Base-by-base conservation (phyloP, 2,888 invertebrate genomes). In the Vesta saturnalis region DNA sequence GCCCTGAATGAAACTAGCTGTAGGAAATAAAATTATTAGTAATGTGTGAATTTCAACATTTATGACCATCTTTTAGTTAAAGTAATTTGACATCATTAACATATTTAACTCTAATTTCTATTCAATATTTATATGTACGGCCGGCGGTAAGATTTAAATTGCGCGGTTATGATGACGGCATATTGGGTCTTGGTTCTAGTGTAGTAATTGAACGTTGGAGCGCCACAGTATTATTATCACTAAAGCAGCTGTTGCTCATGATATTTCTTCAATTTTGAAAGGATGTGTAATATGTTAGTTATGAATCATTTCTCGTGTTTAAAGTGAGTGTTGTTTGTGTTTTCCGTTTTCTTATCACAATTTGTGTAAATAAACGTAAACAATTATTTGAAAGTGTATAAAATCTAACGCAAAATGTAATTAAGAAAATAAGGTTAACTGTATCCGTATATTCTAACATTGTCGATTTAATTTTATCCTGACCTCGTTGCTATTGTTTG, bases 211-310 rank as follows among this genome's bases (percentile, higher is more conserved):
- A n/a, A 12, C 19, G 47, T n/a, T 1, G 2, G 3, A n/a, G 12
- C 52, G 52, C 52, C 52, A 52, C 52, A 19, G 39, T n/a, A 39
- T 12, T 52, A 52, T 19, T 52, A 19, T 16, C 30, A 55, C 54
- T 23, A 65, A 65, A 65, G 65, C 65, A 65, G 65, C 65, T 65
- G 65, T 64, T 57, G 64, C 59, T 52, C 54, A 30, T 52, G 21
- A 56, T 55, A 56, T 56, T 46, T 23, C 12, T 19, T 12, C 52
- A 52, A 52, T 19, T 52, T 19, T 1, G 12, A 8, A 39, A 39
- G 39, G 52, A 21, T 8, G 19, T 52, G 52, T n/a, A 19, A 19
- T 18, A 19, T 12, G 12, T 52, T 15, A 12, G 52, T 52, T 66
- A 60, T 66, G 60, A 66, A 60, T 66, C 66, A 60, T 66, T 60